A percentile compares a stretch with the other conserved stretches of the same genome.
Evolutionary conservation across 2,113 vertebrate genomes (phyloP).

Genomic region (Antidorcas marsupialis): DNA sequence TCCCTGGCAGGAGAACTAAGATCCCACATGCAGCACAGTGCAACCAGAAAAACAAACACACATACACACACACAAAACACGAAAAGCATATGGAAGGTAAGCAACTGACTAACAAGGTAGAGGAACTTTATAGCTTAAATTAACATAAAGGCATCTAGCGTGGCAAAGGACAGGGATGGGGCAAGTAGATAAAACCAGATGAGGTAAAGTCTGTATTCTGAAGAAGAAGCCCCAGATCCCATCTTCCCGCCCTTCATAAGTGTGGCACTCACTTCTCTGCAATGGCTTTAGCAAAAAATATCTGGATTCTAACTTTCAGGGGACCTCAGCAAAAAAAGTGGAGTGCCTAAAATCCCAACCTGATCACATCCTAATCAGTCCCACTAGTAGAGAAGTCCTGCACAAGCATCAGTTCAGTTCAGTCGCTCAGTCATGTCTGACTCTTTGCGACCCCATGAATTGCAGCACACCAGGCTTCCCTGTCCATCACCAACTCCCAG

Average conservation of each 20-base stretch:
- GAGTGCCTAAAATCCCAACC: not conserved
- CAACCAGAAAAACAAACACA: not conserved
- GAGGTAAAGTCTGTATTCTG: not conserved
- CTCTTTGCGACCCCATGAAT: too few species aligned
- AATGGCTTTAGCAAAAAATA: not conserved
- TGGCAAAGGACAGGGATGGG: not conserved
- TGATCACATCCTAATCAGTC: not conserved
- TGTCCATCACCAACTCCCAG: too few species aligned
- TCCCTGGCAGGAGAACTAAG: not conserved
- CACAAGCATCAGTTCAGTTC: too few species aligned
- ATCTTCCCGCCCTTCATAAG: not conserved
- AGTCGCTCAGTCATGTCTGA: accelerated
- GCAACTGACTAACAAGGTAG: not conserved
- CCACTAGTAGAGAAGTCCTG: not conserved
- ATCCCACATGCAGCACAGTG: not conserved
- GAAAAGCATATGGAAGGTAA: not conserved
- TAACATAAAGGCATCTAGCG: not conserved
- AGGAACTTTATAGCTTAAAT: not conserved
- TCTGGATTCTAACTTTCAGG: not conserved
- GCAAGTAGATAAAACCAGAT: not conserved
- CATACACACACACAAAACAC: not conserved
- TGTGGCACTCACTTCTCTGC: not conserved
- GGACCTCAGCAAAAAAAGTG: not conserved
- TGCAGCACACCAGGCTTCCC: too few species aligned
- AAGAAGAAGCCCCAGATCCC: not conserved